Evolutionary conservation across 2,888 invertebrate genomes (phyloP), one percentile per base, ranked within the genome.

Genomic region (Leuctra nigra): DNA sequence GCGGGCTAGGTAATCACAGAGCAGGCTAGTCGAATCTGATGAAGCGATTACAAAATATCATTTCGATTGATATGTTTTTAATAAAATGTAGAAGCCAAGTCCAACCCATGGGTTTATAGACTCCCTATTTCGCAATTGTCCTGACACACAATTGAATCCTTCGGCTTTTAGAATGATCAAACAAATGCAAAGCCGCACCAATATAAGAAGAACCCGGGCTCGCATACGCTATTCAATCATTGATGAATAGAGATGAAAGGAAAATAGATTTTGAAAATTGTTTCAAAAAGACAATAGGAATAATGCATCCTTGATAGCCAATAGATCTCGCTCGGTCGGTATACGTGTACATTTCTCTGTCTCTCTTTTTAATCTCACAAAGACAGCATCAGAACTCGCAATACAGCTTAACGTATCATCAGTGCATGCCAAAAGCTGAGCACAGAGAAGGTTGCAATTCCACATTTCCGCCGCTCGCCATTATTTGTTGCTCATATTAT

Each of bases 271-370:
- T 50, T 33, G 13, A n/a, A 50, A 50, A 50, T 50, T 50, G 50
- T 50, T 50, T 50, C 33, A 50, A 50, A 50, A 35, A 50, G 50
- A 50, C 50, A 50, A 50, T 50, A 50, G 50, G 35, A 50, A 50
- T 50, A 50, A 50, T 50, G 35, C 35, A 50, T 29, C 14, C 50
- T 24, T 29, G 50, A 50, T 50, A 50, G 50, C 50, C 50, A 50
- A 50, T 50, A 50, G 50, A 50, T 50, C 18, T 50, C 2, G 6
- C n/a, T n/a, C n/a, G n/a, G n/a, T n/a, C n/a, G n/a, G n/a, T n/a
- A n/a, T n/a, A n/a, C n/a, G n/a, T n/a, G n/a, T n/a, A n/a, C n/a
- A n/a, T n/a, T n/a, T n/a, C n/a, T n/a, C n/a, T n/a, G n/a, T n/a
- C n/a, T n/a, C n/a, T n/a, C n/a, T n/a, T n/a, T n/a, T n/a, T n/a